These are phyloP conservation scores for Chloroclysta siterata DNA, from an alignment of 2,888 invertebrate genomes.

Conservation along the genomic window DNA sequence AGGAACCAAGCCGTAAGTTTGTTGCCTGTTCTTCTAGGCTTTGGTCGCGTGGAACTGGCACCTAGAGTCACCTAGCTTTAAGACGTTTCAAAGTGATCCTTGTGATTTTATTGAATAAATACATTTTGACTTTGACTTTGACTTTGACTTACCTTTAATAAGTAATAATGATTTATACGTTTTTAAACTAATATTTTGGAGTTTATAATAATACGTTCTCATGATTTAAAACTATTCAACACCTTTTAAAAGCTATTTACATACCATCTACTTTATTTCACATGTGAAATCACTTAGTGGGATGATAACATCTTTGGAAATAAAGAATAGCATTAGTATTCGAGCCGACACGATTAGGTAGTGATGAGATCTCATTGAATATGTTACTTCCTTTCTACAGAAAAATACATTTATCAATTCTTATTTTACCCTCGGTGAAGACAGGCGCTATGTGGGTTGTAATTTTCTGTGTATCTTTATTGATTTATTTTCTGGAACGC, in stretches of 20 bases:
- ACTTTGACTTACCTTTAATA: no score
- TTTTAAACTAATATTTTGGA: no score
- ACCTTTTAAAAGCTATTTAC: neutral
- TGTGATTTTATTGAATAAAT: no score
- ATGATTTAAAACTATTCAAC: neutral
- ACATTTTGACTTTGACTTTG: no score
- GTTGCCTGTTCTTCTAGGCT: no score
- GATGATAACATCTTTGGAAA: conserved; percentile 18
- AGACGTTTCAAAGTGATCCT: no score
- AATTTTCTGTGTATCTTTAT: conserved; percentile 41
- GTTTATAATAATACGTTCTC: no score
- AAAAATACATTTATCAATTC: conserved; percentile 34
- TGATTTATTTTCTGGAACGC: conserved; percentile 41
- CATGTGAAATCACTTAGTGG: neutral
- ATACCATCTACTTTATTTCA: neutral
- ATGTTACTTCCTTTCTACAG: conserved; percentile 29
- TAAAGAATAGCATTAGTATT: conserved; percentile 39
- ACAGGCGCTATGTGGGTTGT: conserved; percentile 48
- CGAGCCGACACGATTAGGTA: conserved; percentile 14
- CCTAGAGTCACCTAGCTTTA: no score
- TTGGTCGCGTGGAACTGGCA: no score
- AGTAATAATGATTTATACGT: no score
- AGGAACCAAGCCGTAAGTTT: no score
- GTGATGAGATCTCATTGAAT: conserved; percentile 40
- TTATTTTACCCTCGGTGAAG: conserved; percentile 31